These are phyloP conservation scores for Adelges cooleyi DNA, from an alignment of 1,140 invertebrate genomes.

Conservation along the genomic window DNA sequence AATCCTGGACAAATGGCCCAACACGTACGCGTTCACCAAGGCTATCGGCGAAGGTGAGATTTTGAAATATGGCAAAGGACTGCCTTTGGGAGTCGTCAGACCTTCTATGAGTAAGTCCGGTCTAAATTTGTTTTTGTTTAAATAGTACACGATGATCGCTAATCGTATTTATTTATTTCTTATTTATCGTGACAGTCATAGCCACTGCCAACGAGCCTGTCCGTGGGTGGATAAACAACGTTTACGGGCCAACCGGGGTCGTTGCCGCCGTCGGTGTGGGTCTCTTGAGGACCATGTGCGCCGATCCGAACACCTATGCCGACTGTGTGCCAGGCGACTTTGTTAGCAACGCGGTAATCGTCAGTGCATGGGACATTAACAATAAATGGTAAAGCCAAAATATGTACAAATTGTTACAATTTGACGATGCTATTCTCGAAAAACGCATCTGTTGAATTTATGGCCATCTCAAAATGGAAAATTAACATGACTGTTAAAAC, in stretches of 20 bases:
- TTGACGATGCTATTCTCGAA: too few relatives aligned
- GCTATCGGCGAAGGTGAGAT: conserved; percentile 63
- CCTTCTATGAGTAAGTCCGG: conserved; percentile 53
- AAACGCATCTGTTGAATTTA: too few relatives aligned
- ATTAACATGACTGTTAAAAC: too few relatives aligned
- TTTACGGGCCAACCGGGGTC: conserved; percentile 63
- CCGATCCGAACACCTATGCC: conserved; percentile 44
- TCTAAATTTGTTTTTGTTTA: too few relatives aligned
- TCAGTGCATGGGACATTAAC: conserved; percentile 52
- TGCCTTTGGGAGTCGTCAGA: conserved; percentile 62
- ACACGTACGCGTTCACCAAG: conserved; percentile 78
- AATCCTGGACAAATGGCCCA: too few relatives aligned
- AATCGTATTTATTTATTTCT: too few relatives aligned
- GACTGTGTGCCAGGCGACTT: conserved; percentile 70
- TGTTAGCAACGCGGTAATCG: conserved; percentile 61
- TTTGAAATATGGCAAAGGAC: conserved; percentile 46
- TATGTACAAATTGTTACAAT: too few relatives aligned
- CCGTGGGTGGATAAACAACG: conserved; percentile 72
- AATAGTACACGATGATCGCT: too few relatives aligned
- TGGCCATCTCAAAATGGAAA: too few relatives aligned
- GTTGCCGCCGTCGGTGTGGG: conserved; percentile 47
- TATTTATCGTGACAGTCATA: conserved; percentile 49
- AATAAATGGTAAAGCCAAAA: conserved; percentile 22
- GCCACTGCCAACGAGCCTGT: conserved; percentile 65
- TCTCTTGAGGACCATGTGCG: conserved; percentile 48